phyloP scores from a whole-genome alignment of 2,888 invertebrate species.

The Chrysina gloriosa region DNA sequence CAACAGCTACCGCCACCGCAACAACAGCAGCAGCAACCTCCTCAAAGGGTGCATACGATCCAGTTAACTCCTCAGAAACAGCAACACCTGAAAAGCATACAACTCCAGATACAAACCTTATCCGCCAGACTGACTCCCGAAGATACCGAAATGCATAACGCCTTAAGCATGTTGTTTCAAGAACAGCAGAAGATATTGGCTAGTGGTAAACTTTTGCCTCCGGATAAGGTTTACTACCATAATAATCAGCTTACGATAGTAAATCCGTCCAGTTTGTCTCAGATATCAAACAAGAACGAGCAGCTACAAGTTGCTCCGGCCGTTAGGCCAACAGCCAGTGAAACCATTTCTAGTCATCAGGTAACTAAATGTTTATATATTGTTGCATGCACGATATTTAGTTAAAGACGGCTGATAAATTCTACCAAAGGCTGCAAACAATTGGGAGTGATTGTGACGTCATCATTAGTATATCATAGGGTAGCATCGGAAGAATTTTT shows the following conservation, averaged over 20 bases:
- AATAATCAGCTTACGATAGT: conserved; percentile 66
- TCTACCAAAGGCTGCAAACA: no score
- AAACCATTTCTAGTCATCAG: conserved; percentile 45
- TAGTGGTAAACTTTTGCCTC: conserved; percentile 76
- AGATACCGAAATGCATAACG: conserved; percentile 60
- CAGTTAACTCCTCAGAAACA: conserved; percentile 81
- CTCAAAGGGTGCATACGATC: conserved; percentile 77
- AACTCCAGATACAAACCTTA: conserved; percentile 76
- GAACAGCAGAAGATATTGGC: conserved; percentile 80
- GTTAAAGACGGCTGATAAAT: no score
- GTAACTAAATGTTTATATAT: conserved; percentile 19
- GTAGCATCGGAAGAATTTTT: no score
- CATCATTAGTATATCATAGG: no score
- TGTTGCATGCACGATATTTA: no score
- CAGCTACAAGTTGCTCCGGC: conserved; percentile 21
- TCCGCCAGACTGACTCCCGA: conserved; percentile 67
- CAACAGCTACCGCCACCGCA: conserved; percentile 81
- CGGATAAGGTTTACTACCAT: conserved; percentile 66
- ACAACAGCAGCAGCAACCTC: conserved; percentile 51
- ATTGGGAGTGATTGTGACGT: no score
- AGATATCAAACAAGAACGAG: conserved; percentile 27
- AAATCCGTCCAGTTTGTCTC: conserved; percentile 58
- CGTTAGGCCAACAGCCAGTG: conserved; percentile 43
- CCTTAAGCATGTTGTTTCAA: conserved; percentile 67
- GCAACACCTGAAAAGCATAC: conserved; percentile 71